Evolutionary conservation across 1,140 invertebrate species (phyloP).

Genomic region (Harpegnathos saltator): DNA sequence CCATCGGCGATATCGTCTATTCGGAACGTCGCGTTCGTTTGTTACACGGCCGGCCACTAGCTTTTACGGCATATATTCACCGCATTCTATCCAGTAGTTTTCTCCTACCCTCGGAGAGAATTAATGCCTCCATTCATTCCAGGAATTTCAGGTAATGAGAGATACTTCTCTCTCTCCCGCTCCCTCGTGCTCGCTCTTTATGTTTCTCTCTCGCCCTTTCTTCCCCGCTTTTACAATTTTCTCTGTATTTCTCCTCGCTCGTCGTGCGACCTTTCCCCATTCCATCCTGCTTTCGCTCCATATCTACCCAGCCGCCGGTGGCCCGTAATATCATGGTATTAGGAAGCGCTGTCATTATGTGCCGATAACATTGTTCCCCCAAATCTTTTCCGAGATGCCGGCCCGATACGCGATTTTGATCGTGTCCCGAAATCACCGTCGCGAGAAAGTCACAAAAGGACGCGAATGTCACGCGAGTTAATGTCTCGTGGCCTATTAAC

Average conservation of each 20-base stretch:
- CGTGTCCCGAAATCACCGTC: not conserved
- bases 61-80: conserved; percentile 60
- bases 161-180: conserved; percentile 24
- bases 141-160: conserved; percentile 69
- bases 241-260: conserved; percentile 10
- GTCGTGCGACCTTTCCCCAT: not conserved
- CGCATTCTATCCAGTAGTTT: conserved; percentile 60
- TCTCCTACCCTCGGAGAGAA: conserved; percentile 54
- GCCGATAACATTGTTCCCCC: conserved; percentile 45
- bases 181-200: not conserved
- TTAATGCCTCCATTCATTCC: conserved; percentile 68
- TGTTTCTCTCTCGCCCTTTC: not conserved
- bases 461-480: not conserved
- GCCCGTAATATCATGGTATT: conserved; percentile 35
- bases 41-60: conserved; percentile 35
- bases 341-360: conserved; percentile 26
- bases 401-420: conserved; percentile 17
- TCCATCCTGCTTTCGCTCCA: not conserved
- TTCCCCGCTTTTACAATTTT: conserved; percentile 12
- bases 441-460: not conserved
- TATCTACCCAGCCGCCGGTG: conserved; percentile 20
- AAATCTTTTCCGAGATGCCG: conserved; percentile 22
- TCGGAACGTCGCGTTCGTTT: conserved; percentile 65
- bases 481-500: not conserved
- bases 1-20: conserved; percentile 66